Base-by-base conservation (phyloP, 1,140 invertebrate species). In the Drosophila takahashii region DNA sequence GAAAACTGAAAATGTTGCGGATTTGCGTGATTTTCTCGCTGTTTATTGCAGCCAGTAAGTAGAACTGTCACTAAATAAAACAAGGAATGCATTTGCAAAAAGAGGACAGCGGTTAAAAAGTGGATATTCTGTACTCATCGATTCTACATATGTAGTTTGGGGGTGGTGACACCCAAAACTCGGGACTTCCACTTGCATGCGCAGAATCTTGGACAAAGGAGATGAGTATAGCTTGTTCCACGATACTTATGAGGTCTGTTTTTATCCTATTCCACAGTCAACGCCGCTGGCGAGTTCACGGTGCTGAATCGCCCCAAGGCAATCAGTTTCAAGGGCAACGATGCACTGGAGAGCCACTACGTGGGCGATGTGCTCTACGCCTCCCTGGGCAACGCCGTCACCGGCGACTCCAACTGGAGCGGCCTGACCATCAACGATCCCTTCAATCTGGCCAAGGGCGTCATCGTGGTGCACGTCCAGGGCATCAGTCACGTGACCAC, bases 391-490 rank as follows among this genome's bases (percentile, higher is more conserved):
- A 95, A 95, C 54, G 95, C 95, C 10, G 94, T 95, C 15, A 93
- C 93, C 76, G 93, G 94, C 59, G 85, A 91, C 56, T 78, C 94
- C 36, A 93, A 94, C 69, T 97, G 96, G 96, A 93, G 93, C 75
- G 96, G 96, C 13, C 81, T 97, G 54, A 93, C 92, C 29, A 94
- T 97, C 45, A 93, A 92, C 3, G 94, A 96, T 93, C 95, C 96
- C 8, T 97, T 98, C 76, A 93, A 95, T 66, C 93, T 96, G 60
- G 96, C 97, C 27, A 95, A 96, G 92, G 96, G 95, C 36, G 94
- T 96, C 48, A 95, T 97, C 26, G 94, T 94, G 34, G 93, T 97
- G 34, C 94, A 94, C 37, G 93, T 97, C 41, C 95, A 96, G 92
- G 96, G 96, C 60, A 92, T 96, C 7, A 92, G 93, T n/a, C 87